Evolutionary conservation across 1,140 invertebrate species (phyloP), one percentile per base, ranked within the genome.

Genomic region (Lordiphosa stackelbergi): DNA sequence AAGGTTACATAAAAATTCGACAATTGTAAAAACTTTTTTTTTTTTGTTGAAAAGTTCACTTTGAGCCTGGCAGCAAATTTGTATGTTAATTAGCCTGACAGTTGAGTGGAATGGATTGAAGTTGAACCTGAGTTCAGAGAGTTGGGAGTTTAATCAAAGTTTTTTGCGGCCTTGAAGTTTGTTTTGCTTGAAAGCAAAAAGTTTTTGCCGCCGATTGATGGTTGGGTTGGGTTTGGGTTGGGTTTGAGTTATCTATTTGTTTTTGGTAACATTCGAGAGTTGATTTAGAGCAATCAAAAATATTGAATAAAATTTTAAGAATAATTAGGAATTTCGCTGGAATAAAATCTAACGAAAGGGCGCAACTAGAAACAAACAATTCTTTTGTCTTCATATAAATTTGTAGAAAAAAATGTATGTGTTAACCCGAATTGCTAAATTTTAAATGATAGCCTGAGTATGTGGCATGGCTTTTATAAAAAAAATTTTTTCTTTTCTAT

Each of bases 51-150:
- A 35, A 11, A 16, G 16, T 16, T 24, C n/a, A 42, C 28, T 35
- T 12, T 42, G 9, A 8, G 36, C 12, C n/a, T n/a, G 40, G 22
- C 10, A 11, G 12, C 46, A 69, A 69, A 53, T 69, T 62, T 69
- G 66, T 58, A 62, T 69, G 52, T 69, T 69, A 69, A 69, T 69
- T 69, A 68, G 65, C 62, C 28, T 31, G 40, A 57, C 38, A 57
- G 36, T 13, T 35, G 13, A 11, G 22, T 4, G 37, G 45, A 51
- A 56, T 61, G 56, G 59, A 36, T 41, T 35, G 11, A n/a, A 34
- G 28, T 35, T 53, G 28, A 51, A 42, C 45, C 34, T 19, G 5
- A 19, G 24, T 12, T 5, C 1, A 11, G 10, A 31, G 12, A 1
- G 9, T 45, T 28, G 28, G 28, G 22, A 13, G 54, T 59, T 53